phyloP scores from a whole-genome alignment of 2,113 vertebrate species.

The Clinocottus analis region DNA sequence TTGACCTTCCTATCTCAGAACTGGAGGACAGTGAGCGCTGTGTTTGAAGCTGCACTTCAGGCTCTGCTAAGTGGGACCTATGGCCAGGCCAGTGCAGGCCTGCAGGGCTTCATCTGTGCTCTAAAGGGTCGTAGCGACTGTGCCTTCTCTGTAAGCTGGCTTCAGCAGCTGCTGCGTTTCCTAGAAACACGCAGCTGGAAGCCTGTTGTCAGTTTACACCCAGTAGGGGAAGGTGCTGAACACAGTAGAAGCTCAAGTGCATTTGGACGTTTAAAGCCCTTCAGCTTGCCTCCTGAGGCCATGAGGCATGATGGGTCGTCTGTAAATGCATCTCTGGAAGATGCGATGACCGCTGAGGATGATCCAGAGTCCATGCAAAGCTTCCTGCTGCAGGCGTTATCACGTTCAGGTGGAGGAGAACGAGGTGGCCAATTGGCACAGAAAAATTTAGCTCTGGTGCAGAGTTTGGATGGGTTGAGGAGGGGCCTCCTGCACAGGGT shows the following conservation, averaged over 20 bases:
- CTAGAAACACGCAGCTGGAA: constrained; percentile 89
- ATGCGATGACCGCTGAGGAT: constrained; percentile 34
- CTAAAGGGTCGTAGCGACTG: constrained; percentile 86
- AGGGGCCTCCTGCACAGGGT: constrained; percentile 85
- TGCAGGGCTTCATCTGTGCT: constrained; percentile 86
- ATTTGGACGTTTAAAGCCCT: constrained; percentile 80
- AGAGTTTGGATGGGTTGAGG: constrained; percentile 82
- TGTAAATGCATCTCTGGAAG: constrained; percentile 65
- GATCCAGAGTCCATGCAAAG: constrained; percentile 74
- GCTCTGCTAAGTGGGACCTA: constrained; percentile 85
- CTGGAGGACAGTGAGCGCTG: constrained; percentile 87
- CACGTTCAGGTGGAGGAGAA: constrained; percentile 76
- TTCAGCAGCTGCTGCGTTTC: constrained; percentile 84
- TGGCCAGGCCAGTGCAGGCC: constrained; percentile 80
- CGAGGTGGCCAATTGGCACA: constrained; percentile 63
- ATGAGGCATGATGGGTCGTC: constrained; percentile 52
- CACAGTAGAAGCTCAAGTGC: constrained; percentile 47
- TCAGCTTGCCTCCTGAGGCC: constrained; percentile 79
- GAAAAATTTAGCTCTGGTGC: constrained; percentile 83
- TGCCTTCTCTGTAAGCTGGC: constrained; percentile 83
- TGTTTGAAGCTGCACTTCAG: constrained; percentile 85
- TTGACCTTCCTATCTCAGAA: constrained; percentile 86
- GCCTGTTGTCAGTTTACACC: constrained; percentile 86
- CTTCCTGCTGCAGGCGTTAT: constrained; percentile 84
- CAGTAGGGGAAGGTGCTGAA: constrained; percentile 67